Evolutionary conservation across 2,113 vertebrate species (phyloP).

Genomic region (Rhizomys pruinosus): DNA sequence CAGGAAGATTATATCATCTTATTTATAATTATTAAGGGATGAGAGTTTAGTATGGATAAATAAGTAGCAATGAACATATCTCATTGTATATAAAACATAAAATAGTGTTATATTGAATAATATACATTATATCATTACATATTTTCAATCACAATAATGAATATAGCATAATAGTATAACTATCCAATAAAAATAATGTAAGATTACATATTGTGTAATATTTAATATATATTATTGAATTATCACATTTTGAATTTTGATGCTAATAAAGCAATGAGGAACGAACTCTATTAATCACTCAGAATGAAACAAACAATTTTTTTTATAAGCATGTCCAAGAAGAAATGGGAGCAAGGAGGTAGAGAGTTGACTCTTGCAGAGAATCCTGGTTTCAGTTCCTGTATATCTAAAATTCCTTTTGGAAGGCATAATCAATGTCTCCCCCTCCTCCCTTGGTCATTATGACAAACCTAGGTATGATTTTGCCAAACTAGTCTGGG

Average conservation of each 20-base stretch:
- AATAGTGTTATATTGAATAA: neutral
- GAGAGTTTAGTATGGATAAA: neutral
- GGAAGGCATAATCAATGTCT: no score
- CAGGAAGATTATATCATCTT: neutral
- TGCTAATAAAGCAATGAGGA: neutral
- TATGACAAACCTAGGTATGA: no score
- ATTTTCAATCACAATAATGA: neutral
- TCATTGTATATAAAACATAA: neutral
- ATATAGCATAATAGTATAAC: neutral
- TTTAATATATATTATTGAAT: neutral
- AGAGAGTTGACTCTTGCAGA: no score
- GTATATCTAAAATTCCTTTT: no score
- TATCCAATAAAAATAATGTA: neutral
- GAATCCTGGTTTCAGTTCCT: no score
- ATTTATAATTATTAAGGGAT: neutral
- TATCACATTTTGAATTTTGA: neutral
- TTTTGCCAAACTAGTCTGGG: no score
- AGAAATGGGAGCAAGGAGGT: neutral
- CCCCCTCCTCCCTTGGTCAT: no score
- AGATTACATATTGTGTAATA: neutral
- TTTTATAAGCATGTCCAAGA: neutral
- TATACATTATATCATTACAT: neutral
- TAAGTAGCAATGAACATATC: neutral
- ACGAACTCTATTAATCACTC: neutral
- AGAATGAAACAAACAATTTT: neutral